Evolutionary conservation across 2,113 vertebrate genomes (phyloP).

Genomic region (Petroica traversi): DNA sequence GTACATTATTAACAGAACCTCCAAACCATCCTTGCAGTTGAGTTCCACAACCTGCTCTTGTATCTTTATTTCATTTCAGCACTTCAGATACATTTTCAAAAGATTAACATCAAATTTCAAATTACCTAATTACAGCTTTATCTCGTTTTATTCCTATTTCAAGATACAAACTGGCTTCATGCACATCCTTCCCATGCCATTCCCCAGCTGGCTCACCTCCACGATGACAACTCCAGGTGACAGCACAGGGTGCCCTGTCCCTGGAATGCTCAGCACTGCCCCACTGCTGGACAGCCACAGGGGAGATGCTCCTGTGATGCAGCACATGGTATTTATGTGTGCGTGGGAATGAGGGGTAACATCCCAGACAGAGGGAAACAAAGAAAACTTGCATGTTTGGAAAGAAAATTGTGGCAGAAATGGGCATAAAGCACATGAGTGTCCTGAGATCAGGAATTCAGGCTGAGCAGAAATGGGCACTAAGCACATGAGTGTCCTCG

Average conservation of each 20-base stretch:
- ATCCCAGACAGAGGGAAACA: accelerated
- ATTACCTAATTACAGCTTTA: background rate
- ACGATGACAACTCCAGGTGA: accelerated
- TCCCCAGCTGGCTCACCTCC: background rate
- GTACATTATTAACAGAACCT: background rate
- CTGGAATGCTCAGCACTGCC: accelerated
- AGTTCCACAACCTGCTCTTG: background rate
- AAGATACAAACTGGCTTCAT: background rate
- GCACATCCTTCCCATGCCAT: accelerated
- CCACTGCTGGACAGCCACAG: background rate
- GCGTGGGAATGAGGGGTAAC: background rate
- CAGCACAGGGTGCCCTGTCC: background rate
- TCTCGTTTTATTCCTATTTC: background rate
- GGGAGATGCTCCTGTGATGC: background rate
- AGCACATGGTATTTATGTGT: no score
- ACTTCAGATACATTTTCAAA: background rate
- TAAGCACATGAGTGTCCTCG: background rate
- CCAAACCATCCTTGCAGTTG: background rate
- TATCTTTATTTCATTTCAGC: background rate
- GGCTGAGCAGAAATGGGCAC: background rate
- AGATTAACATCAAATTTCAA: background rate
- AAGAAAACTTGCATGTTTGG: background rate
- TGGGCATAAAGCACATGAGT: accelerated
- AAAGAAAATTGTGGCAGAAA: background rate
- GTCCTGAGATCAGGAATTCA: background rate